Evolutionary conservation across 2,113 vertebrate genomes (phyloP).

Genomic region (Tretioscincus oriximinensis): DNA sequence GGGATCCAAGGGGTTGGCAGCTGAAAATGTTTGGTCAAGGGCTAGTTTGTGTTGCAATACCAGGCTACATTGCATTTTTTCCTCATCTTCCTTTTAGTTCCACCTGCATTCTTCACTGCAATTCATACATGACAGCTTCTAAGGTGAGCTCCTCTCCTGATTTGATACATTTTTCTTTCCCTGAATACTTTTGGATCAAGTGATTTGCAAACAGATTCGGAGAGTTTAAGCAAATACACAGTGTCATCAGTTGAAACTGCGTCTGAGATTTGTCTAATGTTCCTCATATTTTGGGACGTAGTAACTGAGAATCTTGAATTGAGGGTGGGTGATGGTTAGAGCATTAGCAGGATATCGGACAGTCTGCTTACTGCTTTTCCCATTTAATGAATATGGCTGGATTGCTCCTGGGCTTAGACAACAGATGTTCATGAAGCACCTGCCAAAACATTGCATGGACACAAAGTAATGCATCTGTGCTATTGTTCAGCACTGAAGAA

Average conservation of each 20-base stretch:
- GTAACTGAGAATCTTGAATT: slow-evolving; percentile 19
- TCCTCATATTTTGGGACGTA: neutral
- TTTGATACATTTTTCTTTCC: neutral
- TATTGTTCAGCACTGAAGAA: slow-evolving; percentile 20
- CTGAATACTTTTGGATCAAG: neutral
- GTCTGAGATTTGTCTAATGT: neutral
- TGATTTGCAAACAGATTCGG: neutral
- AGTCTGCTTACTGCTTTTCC: slow-evolving; percentile 39
- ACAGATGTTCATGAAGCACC: slow-evolving; percentile 51
- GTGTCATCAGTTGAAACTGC: neutral
- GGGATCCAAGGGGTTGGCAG: no score
- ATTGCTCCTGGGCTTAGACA: slow-evolving; percentile 40
- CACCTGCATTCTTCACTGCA: neutral
- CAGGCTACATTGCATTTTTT: neutral
- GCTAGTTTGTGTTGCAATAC: neutral
- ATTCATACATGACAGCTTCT: neutral
- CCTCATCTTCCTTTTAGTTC: neutral
- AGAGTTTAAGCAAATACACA: neutral
- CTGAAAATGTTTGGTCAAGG: no score
- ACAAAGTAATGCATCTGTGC: slow-evolving; percentile 6
- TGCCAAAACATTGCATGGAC: slow-evolving; percentile 49
- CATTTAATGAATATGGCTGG: slow-evolving; percentile 41
- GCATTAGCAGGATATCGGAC: slow-evolving; percentile 29
- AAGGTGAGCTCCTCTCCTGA: neutral
- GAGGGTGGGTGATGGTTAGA: slow-evolving; percentile 26